Evolutionary conservation across 2,797 vertebrate species (phyloP).

Genomic region (Myotis planiceps): DNA sequence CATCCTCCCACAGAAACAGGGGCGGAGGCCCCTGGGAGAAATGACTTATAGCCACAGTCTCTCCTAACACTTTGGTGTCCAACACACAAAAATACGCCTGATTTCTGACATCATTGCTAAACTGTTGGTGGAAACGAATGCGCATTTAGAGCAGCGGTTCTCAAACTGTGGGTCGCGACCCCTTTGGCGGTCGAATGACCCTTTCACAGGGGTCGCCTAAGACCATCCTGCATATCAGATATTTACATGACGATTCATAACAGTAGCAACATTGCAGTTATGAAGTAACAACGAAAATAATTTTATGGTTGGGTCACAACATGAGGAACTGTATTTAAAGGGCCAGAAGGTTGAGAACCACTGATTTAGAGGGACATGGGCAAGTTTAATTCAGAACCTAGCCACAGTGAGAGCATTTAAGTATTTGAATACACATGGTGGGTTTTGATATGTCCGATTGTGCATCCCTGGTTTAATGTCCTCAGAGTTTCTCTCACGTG

Average conservation of each 20-base stretch:
- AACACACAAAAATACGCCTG: not conserved
- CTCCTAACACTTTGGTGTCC: not conserved
- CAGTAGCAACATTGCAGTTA: too few relatives aligned
- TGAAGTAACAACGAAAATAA: too few relatives aligned
- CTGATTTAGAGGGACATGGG: not conserved
- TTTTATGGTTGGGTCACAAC: too few relatives aligned
- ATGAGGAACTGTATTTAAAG: too few relatives aligned
- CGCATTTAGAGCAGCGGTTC: not conserved
- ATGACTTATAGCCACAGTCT: not conserved
- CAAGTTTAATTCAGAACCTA: not conserved
- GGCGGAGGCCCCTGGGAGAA: not conserved
- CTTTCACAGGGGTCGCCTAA: too few relatives aligned
- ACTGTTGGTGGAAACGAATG: not conserved
- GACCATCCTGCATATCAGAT: too few relatives aligned
- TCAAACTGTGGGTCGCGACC: too few relatives aligned
- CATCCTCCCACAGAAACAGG: not conserved
- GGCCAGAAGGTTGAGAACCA: too few relatives aligned
- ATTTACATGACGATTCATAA: too few relatives aligned
- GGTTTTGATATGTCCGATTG: not conserved
- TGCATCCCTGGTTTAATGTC: not conserved
- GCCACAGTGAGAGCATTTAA: not conserved
- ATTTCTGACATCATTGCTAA: not conserved
- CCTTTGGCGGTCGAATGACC: too few relatives aligned
- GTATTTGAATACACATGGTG: not conserved
- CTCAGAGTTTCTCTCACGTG: not conserved